Evolutionary conservation across 1,140 invertebrate genomes (phyloP).

Genomic region (Apolygus lucorum): DNA sequence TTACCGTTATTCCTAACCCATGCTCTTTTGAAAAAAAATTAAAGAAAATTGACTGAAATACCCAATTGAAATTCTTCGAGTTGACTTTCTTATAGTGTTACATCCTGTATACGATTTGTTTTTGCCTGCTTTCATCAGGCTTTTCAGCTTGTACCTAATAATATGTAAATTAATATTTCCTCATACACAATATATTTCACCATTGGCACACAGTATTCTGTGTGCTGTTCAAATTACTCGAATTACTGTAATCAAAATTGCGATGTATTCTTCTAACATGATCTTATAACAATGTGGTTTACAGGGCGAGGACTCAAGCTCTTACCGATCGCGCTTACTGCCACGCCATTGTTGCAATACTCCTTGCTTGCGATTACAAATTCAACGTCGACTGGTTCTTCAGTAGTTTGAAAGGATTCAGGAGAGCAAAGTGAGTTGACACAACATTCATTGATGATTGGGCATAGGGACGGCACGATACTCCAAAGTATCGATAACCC

Average conservation of each 20-base stretch:
- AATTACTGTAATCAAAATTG: not conserved
- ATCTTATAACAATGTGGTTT: not conserved
- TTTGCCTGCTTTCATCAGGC: too few relatives aligned
- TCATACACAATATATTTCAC: not conserved
- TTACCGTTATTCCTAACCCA: too few relatives aligned
- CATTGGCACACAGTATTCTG: not conserved
- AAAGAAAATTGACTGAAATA: too few relatives aligned
- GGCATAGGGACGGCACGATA: too few relatives aligned
- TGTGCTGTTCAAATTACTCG: not conserved
- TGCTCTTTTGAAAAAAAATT: too few relatives aligned
- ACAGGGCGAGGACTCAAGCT: not conserved
- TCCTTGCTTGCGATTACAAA: not conserved
- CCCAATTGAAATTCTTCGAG: too few relatives aligned
- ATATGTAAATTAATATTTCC: not conserved
- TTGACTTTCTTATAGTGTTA: too few relatives aligned
- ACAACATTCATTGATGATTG: too few relatives aligned
- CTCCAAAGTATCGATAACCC: too few relatives aligned
- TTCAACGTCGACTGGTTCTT: not conserved
- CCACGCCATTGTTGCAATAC: not conserved
- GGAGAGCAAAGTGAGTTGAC: too few relatives aligned
- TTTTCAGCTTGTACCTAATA: too few relatives aligned
- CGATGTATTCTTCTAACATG: not conserved
- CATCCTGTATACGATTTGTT: too few relatives aligned
- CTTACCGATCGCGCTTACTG: not conserved
- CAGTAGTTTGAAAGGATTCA: not conserved